Conservation (phyloP, 1,140 invertebrate species). For the Tetramorium parvispinum region DNA sequence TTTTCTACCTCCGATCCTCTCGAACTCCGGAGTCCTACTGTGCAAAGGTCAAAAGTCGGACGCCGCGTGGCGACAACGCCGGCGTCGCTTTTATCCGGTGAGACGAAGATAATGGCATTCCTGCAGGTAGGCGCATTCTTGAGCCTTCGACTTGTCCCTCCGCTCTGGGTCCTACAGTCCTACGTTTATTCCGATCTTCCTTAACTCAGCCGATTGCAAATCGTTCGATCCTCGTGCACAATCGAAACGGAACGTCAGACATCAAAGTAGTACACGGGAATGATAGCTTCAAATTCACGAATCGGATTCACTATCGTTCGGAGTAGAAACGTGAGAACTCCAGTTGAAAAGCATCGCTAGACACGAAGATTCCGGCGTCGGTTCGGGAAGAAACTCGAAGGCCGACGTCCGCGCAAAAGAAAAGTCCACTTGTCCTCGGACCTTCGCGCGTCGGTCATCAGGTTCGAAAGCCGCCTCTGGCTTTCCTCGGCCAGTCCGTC, state of each 20-base stretch:
- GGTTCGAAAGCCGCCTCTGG: not conserved
- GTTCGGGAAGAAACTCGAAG: conserved; percentile 47
- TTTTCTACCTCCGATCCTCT: not conserved
- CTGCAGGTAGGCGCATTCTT: conserved; percentile 27
- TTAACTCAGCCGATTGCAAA: not conserved
- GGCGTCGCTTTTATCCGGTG: not conserved
- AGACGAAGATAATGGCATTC: not conserved
- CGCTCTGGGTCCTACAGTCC: not conserved
- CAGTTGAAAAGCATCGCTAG: not conserved
- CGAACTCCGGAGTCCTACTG: not conserved
- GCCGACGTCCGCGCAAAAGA: not conserved
- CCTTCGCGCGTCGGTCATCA: not conserved
- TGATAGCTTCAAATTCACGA: not conserved
- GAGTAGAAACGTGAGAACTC: not conserved
- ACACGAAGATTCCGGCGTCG: not conserved
- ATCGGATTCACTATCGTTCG: not conserved
- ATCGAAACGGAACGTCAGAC: not conserved
- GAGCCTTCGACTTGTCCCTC: not conserved
- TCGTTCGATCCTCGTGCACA: not conserved
- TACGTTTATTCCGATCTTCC: not conserved
- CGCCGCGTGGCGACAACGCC: not conserved
- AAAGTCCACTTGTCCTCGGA: not conserved
- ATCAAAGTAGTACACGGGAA: not conserved
- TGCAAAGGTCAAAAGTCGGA: conserved; percentile 32
- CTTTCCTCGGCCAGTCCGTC: not conserved